Evolutionary conservation across 37 sponge, comb jelly and placozoan genomes (phyloP).

Genomic region (Halichondria panicea): DNA sequence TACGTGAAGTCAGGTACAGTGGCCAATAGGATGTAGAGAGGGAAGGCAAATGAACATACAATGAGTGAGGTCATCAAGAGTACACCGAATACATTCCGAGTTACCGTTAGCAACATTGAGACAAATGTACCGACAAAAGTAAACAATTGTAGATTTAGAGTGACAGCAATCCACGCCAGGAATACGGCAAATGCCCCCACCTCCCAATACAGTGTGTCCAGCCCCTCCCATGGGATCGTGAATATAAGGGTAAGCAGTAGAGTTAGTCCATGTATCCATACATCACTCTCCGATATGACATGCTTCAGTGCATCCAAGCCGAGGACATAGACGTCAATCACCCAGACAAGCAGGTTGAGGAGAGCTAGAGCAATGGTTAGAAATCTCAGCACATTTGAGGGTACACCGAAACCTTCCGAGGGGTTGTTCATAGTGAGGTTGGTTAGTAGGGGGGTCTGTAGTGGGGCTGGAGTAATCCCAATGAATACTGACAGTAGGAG

Average conservation of each 20-base stretch:
- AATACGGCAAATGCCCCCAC: constrained; percentile 75
- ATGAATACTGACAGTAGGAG: constrained; percentile 67
- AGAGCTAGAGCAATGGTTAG: constrained; percentile 10
- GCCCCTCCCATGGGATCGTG: constrained; percentile 25
- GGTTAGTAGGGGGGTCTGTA: not conserved
- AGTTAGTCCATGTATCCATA: constrained; percentile 14
- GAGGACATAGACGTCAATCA: constrained; percentile 1
- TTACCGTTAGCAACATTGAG: constrained; percentile 75
- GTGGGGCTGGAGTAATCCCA: constrained; percentile 13
- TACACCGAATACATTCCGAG: constrained; percentile 50
- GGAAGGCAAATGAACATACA: constrained; percentile 67
- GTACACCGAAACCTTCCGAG: not conserved
- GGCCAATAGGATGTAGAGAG: constrained; percentile 68
- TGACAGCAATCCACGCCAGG: constrained; percentile 71
- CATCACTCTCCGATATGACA: not conserved
- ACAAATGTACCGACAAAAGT: constrained; percentile 76
- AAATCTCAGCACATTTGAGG: constrained; percentile 24
- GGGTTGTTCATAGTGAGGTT: not conserved
- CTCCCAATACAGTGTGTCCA: constrained; percentile 31
- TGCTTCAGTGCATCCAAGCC: constrained; percentile 10
- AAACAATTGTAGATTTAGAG: constrained; percentile 44
- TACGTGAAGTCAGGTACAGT: constrained; percentile 3
- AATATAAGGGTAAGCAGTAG: constrained; percentile 48
- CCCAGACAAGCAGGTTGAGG: constrained; percentile 8
- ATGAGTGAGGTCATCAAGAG: constrained; percentile 35